These are phyloP conservation scores for Drosophila truncata DNA, from an alignment of 1,140 invertebrate genomes.

Conservation along the genomic window DNA sequence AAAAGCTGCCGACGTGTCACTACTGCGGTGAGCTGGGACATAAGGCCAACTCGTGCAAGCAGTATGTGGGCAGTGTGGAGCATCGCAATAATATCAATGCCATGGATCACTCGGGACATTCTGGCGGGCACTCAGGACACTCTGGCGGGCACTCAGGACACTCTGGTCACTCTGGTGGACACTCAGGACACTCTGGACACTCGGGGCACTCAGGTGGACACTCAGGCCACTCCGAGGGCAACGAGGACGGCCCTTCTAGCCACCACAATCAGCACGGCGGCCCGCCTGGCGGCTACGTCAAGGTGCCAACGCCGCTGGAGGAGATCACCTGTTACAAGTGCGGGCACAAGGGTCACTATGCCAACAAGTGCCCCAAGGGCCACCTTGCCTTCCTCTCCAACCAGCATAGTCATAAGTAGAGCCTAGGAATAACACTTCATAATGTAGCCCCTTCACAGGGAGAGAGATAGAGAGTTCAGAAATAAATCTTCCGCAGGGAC, in stretches of 20 bases:
- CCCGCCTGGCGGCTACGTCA: slow-evolving; percentile 56
- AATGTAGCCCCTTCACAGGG: slow-evolving; percentile 3
- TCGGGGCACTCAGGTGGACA: slow-evolving; percentile 46
- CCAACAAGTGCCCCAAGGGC: slow-evolving; percentile 99
- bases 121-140: slow-evolving; percentile 16
- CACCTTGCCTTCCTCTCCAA: slow-evolving; percentile 97
- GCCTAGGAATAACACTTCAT: slow-evolving; percentile 42
- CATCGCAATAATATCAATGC: slow-evolving; percentile 73
- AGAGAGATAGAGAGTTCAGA: slow-evolving; percentile 12
- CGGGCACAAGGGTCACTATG: slow-evolving; percentile 99
- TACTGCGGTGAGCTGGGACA: slow-evolving; percentile 98
- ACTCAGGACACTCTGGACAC: slow-evolving; percentile 21
- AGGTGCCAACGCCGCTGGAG: slow-evolving; percentile 92
- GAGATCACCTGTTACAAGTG: slow-evolving; percentile 99
- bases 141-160: not conserved
- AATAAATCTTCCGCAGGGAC: slow-evolving; percentile 46
- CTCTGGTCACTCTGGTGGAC: not conserved
- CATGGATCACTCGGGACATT: slow-evolving; percentile 56
- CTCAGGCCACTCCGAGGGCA: slow-evolving; percentile 26
- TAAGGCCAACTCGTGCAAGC: slow-evolving; percentile 96
- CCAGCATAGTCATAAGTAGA: slow-evolving; percentile 85
- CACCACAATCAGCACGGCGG: slow-evolving; percentile 44
- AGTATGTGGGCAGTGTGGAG: slow-evolving; percentile 86
- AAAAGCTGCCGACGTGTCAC: slow-evolving; percentile 95
- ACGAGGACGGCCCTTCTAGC: slow-evolving; percentile 34